Base-by-base conservation (phyloP, 2,888 invertebrate genomes). In the Pecten maximus region DNA sequence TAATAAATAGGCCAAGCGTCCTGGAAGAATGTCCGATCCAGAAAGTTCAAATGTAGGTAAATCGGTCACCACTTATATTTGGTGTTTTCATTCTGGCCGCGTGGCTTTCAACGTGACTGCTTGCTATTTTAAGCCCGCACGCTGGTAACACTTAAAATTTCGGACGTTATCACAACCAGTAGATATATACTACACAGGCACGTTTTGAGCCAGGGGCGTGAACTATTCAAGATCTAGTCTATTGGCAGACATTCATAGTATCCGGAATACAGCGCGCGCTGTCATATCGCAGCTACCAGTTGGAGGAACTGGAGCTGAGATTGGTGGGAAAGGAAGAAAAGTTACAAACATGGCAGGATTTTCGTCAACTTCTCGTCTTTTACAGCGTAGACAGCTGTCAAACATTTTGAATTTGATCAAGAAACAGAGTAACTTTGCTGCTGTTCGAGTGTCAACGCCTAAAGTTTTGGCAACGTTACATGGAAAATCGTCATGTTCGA, bases 231-330 rank as follows among this genome's bases (percentile, higher is more conserved):
- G 60, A 28, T 8, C 15, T 10, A 35, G 28, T 74, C 15, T 10
- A 35, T 74, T 74, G 74, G 74, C 74, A 28, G 28, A 8, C 35
- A 19, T 6, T 6, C 54, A 54, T 54, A 54, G 23, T 54, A 35
- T 74, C 74, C 74, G 74, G 74, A 74, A 54, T 74, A 35, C 6
- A 74, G 74, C 74, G 74, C 74, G 74, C 74, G 74, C 74, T 74
- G 74, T 74, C 74, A 74, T 74, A 35, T 74, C 74, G 23, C 35
- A 74, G 28, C 60, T 54, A 19, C 50, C 50, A 54, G 50, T 54
- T 2, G 19, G 23, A 54, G 50, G 2, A 3, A 19, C 50, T 28
- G 74, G 74, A 28, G 74, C 28, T 60, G n/a, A 28, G 74, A 15
- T 0, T 10, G 10, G 15, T 6, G 0, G 16, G 35, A 74, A 74